Base-by-base conservation (phyloP, 2,113 vertebrate genomes). In the Calyptomena viridis region DNA sequence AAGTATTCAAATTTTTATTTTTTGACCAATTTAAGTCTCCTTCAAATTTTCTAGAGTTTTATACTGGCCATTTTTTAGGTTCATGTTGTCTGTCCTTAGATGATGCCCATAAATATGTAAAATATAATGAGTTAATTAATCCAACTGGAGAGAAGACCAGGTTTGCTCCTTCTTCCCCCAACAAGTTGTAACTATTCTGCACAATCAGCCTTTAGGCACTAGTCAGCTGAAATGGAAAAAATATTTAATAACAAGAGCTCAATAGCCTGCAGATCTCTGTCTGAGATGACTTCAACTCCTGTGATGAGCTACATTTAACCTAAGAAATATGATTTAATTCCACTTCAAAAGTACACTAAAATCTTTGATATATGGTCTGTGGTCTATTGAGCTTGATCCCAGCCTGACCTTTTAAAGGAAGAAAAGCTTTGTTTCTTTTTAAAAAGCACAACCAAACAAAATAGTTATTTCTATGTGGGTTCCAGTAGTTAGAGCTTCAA, bases 321-420 rank as follows among this genome's bases (percentile, higher is more conserved):
- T 77, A 71, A 91, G 94, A 96, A 96, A 94, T 88, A 96, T 92
- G 84, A 90, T 92, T 94, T 94, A 93, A 94, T 94, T 97, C 85
- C 88, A 95, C 87, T 93, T 93, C 90, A 94, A 95, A 96, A 92
- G 92, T 93, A 44, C 56, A 44, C 75, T 80, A 79, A 66, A 95
- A 94, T 90, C 83, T 96, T 95, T 97, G 90, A 93, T 92, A 94
- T 83, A 67, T 64, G 37, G 85, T 90, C 90, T 94, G 83, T 95
- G 92, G 87, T 84, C 93, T 95, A 83, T 95, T 93, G 87, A 89
- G 71, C 58, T 84, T 89, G 85, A 85, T 93, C 79, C 63, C 35
- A 82, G 59, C 47, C 47, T 94, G 82, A 93, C 78, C 92, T 96
- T 91, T 86, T 86, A 62, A 90, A 95, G 93, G 86, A 90, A 78